Percentiles rank a stretch among this genome's conserved stretches.
Evolutionary conservation across 2,797 vertebrate genomes (phyloP).

Genomic region (Prionace glauca): DNA sequence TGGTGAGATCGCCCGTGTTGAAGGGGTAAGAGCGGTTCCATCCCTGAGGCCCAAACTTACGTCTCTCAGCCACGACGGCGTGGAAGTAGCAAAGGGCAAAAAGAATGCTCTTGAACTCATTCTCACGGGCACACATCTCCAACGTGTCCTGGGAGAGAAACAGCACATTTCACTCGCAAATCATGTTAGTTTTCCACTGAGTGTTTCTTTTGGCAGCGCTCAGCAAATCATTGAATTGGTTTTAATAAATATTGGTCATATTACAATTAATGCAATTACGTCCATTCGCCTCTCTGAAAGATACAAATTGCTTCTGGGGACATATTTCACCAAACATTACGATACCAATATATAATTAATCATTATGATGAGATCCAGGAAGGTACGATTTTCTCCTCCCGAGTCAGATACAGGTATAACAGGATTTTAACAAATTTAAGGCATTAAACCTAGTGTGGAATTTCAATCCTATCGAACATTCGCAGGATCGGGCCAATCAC

Average conservation of each 20-base stretch:
- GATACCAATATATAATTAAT: background rate
- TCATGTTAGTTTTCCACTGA: background rate
- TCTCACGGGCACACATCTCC: constrained; percentile 82
- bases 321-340: background rate
- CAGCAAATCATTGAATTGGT: background rate
- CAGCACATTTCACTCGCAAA: background rate
- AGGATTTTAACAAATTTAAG: background rate
- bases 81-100: constrained; percentile 94
- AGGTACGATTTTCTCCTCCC: background rate
- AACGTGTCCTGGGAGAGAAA: constrained; percentile 71
- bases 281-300: background rate
- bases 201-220: background rate
- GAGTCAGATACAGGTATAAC: background rate
- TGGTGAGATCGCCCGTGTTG: constrained; percentile 83
- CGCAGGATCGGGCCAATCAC: background rate
- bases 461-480: background rate
- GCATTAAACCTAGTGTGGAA: background rate
- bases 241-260: background rate
- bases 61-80: constrained; percentile 81
- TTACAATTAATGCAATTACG: background rate
- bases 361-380: too few relatives aligned
- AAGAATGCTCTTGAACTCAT: constrained; percentile 83
- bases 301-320: background rate
- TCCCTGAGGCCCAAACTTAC: constrained; percentile 87
- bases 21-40: constrained; percentile 92